phyloP scores from a whole-genome alignment of 2,888 invertebrate species.

The Vandiemenella viatica region DNA sequence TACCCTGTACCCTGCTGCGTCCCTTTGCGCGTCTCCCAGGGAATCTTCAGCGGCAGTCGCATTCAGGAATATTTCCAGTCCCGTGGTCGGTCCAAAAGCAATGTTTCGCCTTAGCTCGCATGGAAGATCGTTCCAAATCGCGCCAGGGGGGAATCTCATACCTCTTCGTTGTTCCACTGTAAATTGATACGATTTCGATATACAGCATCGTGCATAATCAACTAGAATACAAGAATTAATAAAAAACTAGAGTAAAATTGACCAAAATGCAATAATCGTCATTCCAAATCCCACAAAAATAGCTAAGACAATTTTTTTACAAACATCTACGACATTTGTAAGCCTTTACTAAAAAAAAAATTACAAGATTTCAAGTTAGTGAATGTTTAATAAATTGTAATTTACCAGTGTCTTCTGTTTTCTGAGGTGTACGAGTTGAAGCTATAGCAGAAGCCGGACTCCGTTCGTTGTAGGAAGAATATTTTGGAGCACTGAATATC shows the following conservation, averaged over 20 bases:
- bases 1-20: background rate
- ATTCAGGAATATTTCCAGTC: background rate
- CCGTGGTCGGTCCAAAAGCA: background rate
- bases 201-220: background rate
- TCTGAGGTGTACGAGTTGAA: slow-evolving; percentile 21
- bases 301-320: background rate
- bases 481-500: slow-evolving; percentile 19
- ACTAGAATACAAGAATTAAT: background rate
- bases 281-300: background rate
- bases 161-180: no score
- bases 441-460: slow-evolving; percentile 22
- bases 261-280: background rate
- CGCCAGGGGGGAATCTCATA: no score
- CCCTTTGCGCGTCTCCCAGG: background rate
- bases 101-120: background rate
- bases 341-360: background rate
- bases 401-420: slow-evolving; percentile 16
- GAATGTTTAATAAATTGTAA: background rate
- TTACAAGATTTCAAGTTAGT: background rate
- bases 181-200: background rate
- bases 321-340: background rate
- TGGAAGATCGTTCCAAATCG: background rate
- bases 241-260: background rate
- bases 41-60: background rate
- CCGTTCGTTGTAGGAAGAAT: slow-evolving; percentile 20